phyloP scores from a whole-genome alignment of 2,797 vertebrate genomes.

The Leptoclinus maculatus region DNA sequence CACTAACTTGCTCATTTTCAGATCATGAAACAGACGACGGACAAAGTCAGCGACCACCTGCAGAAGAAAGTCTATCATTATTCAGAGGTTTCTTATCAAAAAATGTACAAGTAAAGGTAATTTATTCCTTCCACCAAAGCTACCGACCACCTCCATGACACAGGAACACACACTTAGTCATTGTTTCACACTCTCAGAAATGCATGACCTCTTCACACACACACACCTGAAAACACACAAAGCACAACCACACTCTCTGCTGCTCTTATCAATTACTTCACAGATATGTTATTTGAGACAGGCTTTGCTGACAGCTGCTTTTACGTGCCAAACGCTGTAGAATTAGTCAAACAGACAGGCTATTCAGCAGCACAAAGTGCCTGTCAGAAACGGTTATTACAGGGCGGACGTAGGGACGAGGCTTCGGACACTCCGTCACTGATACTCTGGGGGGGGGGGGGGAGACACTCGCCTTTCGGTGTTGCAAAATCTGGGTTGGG shows the following conservation, averaged over 20 bases:
- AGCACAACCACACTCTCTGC: conserved; percentile 7
- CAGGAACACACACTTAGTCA: not conserved
- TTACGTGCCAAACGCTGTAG: conserved; percentile 41
- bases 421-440: conserved; percentile 47
- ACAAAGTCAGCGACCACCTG: not conserved
- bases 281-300: conserved; percentile 55
- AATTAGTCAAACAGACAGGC: conserved; percentile 53
- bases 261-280: conserved; percentile 49
- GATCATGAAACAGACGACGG: too few species aligned
- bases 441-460: conserved; percentile 23
- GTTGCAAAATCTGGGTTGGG: conserved; percentile 42
- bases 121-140: not conserved
- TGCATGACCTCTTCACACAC: conserved; percentile 5
- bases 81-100: not conserved
- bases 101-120: not conserved
- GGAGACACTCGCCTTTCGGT: not conserved
- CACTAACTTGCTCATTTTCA: not conserved
- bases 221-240: conserved; percentile 28
- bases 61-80: not conserved
- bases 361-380: conserved; percentile 54
- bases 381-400: conserved; percentile 61
- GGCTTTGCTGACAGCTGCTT: conserved; percentile 58
- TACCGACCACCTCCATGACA: not conserved
- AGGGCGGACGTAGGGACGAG: conserved; percentile 30
- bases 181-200: conserved; percentile 13